Percentiles rank a stretch among this genome's conserved stretches.
These are phyloP conservation scores for Sebastes nivosus DNA, from an alignment of 2,797 vertebrate genomes.

Conservation along the genomic window DNA sequence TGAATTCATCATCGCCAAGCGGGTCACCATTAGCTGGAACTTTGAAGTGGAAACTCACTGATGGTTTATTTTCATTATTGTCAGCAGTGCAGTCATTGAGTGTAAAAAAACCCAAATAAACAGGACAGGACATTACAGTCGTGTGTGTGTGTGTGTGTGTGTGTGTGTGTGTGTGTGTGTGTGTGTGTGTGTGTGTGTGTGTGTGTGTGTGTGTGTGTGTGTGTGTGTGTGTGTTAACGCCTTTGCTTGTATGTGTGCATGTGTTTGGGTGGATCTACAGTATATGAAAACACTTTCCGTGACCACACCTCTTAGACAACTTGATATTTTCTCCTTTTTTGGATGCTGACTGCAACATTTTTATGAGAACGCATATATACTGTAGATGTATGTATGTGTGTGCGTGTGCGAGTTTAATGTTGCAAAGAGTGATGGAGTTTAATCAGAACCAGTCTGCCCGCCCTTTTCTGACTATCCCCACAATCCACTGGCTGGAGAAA, in stretches of 20 bases:
- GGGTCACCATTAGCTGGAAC: constrained; percentile 24
- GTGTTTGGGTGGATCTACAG: constrained; percentile 41
- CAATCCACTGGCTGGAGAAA: constrained; percentile 46
- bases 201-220: too few species aligned
- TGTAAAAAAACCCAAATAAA: neutral
- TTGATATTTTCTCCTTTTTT: constrained; percentile 30
- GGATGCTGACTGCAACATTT: constrained; percentile 10
- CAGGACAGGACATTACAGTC: neutral
- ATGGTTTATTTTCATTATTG: constrained; percentile 32
- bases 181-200: too few species aligned
- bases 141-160: neutral
- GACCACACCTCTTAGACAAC: constrained; percentile 61
- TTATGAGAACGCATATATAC: neutral
- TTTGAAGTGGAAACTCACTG: constrained; percentile 32
- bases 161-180: too few species aligned
- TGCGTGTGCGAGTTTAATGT: constrained; percentile 22
- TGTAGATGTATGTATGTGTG: neutral
- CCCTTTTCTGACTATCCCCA: constrained; percentile 47
- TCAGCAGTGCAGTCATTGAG: neutral
- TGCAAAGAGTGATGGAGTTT: constrained; percentile 29
- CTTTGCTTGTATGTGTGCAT: constrained; percentile 4
- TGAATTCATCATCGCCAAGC: constrained; percentile 42
- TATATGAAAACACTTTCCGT: constrained; percentile 57
- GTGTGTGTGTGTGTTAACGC: too few species aligned
- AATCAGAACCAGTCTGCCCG: constrained; percentile 48